Evolutionary conservation across 2,113 vertebrate genomes (phyloP).

Genomic region (Aegithalos caudatus): DNA sequence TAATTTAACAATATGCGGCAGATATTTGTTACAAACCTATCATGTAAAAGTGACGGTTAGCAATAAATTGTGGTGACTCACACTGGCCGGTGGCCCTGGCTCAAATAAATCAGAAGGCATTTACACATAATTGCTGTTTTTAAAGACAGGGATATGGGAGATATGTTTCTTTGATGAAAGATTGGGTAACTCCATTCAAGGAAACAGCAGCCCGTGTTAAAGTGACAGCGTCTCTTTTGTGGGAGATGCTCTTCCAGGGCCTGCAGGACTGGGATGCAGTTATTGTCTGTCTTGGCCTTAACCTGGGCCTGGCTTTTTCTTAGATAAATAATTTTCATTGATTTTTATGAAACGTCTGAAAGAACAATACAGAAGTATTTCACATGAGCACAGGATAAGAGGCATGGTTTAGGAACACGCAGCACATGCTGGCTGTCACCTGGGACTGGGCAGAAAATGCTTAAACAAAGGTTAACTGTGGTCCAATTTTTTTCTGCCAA

Average conservation of each 20-base stretch:
- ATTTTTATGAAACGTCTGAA: conserved; percentile 30
- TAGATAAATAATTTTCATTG: not conserved
- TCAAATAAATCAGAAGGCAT: conserved; percentile 92
- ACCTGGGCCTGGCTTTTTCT: not conserved
- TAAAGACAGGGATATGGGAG: conserved; percentile 83
- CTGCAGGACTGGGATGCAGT: not conserved
- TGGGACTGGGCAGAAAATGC: not conserved
- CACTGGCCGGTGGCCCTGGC: conserved; percentile 82
- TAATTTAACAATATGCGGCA: conserved; percentile 99
- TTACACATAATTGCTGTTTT: conserved; percentile 91
- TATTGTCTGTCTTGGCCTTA: not conserved
- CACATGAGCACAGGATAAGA: not conserved
- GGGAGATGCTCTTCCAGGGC: conserved; percentile 17
- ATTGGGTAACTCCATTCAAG: conserved; percentile 74
- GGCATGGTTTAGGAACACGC: not conserved
- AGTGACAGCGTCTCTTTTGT: conserved; percentile 10
- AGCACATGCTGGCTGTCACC: not conserved
- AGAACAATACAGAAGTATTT: conserved; percentile 26
- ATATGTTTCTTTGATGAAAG: conserved; percentile 83
- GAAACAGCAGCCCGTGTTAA: conserved; percentile 67
- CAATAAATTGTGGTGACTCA: conserved; percentile 92
- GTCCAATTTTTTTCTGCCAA: not conserved
- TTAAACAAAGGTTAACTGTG: not conserved
- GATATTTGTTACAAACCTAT: conserved; percentile 99
- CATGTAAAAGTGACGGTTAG: conserved; percentile 97